A percentile compares a stretch with the other conserved stretches of the same genome.
Conservation (phyloP, 1,140 invertebrate species). For the Hyposmocoma kahamanoa region DNA sequence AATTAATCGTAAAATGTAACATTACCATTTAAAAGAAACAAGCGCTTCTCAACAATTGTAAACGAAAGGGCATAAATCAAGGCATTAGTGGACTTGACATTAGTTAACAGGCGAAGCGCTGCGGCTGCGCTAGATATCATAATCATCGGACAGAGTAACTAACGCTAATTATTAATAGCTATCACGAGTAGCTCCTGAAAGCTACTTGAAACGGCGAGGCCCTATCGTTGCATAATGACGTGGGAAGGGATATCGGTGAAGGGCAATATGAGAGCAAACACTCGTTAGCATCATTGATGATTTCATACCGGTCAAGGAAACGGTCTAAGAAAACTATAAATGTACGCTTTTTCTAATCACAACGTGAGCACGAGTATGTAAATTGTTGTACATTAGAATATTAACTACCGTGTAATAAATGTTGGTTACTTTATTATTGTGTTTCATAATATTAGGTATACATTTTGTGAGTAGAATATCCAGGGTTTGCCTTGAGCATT, state of each 20-base stretch:
- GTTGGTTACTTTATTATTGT: conserved; percentile 5
- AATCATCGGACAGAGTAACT: conserved; percentile 20
- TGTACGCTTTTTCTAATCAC: background rate
- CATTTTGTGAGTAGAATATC: background rate
- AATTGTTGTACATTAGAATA: too few species aligned
- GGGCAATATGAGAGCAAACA: conserved; percentile 41
- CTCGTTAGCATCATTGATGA: conserved; percentile 33
- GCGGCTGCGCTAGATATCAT: conserved; percentile 23
- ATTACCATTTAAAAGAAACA: conserved; percentile 16
- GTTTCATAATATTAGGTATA: background rate
- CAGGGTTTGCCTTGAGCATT: conserved; percentile 18
- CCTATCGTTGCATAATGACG: conserved; percentile 33
- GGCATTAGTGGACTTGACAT: conserved; percentile 26
- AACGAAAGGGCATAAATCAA: conserved; percentile 28
- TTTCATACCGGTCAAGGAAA: conserved; percentile 59
- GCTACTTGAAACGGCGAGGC: conserved; percentile 16
- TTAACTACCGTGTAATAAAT: conserved; percentile 5
- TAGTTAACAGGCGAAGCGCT: conserved; percentile 20
- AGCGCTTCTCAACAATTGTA: background rate
- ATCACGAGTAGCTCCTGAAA: conserved; percentile 19
- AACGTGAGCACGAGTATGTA: background rate
- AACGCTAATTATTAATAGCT: conserved; percentile 26
- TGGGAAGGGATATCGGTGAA: conserved; percentile 36
- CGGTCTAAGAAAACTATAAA: conserved; percentile 21
- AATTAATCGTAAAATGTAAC: conserved; percentile 17